Base-by-base conservation (phyloP, 2,888 invertebrate genomes). In the Stenodera caucasica region DNA sequence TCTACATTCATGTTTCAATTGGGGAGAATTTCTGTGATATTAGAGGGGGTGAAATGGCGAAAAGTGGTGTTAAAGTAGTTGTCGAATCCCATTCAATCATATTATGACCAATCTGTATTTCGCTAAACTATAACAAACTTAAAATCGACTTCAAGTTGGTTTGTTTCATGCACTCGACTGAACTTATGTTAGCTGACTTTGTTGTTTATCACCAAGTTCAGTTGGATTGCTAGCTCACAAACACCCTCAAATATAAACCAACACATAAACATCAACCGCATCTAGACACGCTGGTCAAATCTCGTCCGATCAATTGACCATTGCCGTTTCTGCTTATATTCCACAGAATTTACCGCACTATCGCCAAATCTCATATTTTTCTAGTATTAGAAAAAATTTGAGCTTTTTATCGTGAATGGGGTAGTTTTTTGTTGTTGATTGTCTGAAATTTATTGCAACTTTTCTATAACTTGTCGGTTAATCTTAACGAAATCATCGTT, bases 161-260 rank as follows among this genome's bases (percentile, higher is more conserved):
- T 53, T 30, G 53, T 33, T 53, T 33, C 15, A 23, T 35, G 33
- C 53, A 53, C 53, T 33, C 18, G 53, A 35, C 30, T 33, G 35
- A 53, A 18, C 53, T 53, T 53, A 53, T 30, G 32, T 32, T n/a
- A 23, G 45, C 45, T 12, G 35, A 53, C 53, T 53, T 53, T 35
- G 53, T 53, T 53, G 53, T 53, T 53, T 53, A 53, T 53, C 35
- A 53, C 33, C 23, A 2, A 35, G 33, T 53, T 33, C 35, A 23
- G 53, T 32, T 23, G 30, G 35, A 53, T 33, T 53, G 45, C 45
- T 1, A 14, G 21, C 33, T 33, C 53, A 32, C 53, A 15, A 33
- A 53, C 32, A 35, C 53, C 23, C 45, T 45, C 23, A 45, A 45
- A 45, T 37, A 37, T 15, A 37, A 14, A 37, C 37, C 8, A 14